Conservation (phyloP, 2,797 vertebrate genomes). For the Argentina silus region DNA sequence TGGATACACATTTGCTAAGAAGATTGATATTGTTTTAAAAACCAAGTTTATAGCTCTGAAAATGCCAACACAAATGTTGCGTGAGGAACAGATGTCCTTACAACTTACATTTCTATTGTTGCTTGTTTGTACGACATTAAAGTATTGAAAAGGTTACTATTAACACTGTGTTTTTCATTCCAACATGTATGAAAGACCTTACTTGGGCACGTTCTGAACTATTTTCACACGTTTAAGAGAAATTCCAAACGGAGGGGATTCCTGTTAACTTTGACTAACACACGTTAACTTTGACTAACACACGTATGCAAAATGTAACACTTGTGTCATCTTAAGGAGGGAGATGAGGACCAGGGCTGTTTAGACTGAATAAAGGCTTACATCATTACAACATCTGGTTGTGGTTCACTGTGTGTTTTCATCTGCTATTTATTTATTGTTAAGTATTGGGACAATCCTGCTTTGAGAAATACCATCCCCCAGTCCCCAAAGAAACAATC, state of each 20-base stretch:
- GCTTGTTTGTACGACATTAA: constrained; percentile 71
- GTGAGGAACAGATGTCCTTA: constrained; percentile 45
- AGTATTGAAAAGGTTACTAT: constrained; percentile 55
- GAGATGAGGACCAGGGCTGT: constrained; percentile 59
- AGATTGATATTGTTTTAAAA: constrained; percentile 48
- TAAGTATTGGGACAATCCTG: constrained; percentile 14
- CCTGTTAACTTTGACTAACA: constrained; percentile 60
- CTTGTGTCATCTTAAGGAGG: constrained; percentile 64
- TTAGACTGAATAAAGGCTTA: constrained; percentile 75
- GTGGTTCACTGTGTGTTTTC: neutral
- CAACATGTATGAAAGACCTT: constrained; percentile 35
- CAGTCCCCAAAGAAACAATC: constrained; percentile 73
- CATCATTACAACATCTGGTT: constrained; percentile 37
- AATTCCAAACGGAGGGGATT: constrained; percentile 48
- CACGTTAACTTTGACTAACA: constrained; percentile 61
- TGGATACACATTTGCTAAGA: constrained; percentile 58
- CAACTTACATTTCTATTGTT: constrained; percentile 66
- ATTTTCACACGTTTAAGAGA: constrained; percentile 55
- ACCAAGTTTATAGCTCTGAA: constrained; percentile 45
- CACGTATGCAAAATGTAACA: constrained; percentile 58
- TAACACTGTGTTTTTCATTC: constrained; percentile 60
- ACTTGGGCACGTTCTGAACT: constrained; percentile 47
- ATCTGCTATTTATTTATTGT: neutral
- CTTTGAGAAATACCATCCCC: constrained; percentile 41
- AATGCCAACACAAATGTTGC: constrained; percentile 47